Conservation (phyloP, 2,113 vertebrate genomes). For the Cheirogaleus medius region DNA sequence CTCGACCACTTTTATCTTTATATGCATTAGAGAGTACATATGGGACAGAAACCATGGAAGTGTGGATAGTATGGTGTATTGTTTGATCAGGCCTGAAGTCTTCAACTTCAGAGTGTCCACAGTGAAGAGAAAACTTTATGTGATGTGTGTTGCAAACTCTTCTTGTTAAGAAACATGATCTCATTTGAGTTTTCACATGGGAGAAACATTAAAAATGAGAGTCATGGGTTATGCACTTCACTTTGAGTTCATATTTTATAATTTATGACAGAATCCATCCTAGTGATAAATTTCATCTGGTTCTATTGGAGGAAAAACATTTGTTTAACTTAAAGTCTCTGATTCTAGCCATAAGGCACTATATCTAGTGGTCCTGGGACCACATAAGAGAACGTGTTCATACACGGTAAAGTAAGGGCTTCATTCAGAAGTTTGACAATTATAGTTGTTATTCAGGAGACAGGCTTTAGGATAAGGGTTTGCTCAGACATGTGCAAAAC, state of each 20-base stretch:
- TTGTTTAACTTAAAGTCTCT: neutral
- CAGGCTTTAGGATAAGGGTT: neutral
- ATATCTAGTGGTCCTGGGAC: neutral
- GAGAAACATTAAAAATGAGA: neutral
- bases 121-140: neutral
- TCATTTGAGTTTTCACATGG: neutral
- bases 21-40: neutral
- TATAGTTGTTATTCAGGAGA: neutral
- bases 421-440: neutral
- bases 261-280: neutral
- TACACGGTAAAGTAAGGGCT: neutral
- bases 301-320: neutral
- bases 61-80: neutral
- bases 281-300: neutral
- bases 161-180: neutral
- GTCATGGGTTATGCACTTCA: neutral
- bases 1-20: too few relatives aligned
- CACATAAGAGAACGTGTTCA: neutral
- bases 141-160: neutral
- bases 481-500: neutral
- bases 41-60: neutral
- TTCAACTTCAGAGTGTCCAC: neutral
- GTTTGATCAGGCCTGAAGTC: slow-evolving; percentile 8
- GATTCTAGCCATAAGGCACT: neutral
- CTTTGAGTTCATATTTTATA: neutral